These are phyloP conservation scores for Pangasius larnaudii DNA, from an alignment of 2,797 vertebrate genomes.

Conservation along the genomic window DNA sequence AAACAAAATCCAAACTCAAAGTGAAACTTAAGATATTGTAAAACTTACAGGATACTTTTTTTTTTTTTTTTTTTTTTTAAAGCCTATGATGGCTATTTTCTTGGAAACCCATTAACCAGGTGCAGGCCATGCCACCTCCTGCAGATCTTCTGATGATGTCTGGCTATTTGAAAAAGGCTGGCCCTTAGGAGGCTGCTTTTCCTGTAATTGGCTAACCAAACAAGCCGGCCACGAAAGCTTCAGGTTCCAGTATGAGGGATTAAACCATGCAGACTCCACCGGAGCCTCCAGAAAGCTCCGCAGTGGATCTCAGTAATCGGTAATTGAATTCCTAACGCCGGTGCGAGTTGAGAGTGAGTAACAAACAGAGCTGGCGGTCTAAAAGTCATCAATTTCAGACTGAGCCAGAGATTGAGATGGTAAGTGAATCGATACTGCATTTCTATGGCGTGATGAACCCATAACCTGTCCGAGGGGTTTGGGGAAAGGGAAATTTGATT, in stretches of 20 bases:
- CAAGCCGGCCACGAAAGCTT: background rate
- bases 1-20: background rate
- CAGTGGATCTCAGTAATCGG: conserved; percentile 37
- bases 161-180: conserved; percentile 41
- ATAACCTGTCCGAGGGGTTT: conserved; percentile 61
- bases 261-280: conserved; percentile 37
- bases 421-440: conserved; percentile 68
- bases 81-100: background rate
- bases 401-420: conserved; percentile 62
- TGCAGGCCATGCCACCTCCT: background rate
- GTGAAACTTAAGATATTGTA: background rate
- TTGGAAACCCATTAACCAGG: conserved; percentile 21
- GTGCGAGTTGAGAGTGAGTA: conserved; percentile 43
- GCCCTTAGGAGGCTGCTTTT: conserved; percentile 34
- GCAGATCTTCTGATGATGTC: conserved; percentile 40
- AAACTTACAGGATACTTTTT: background rate
- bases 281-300: conserved; percentile 17
- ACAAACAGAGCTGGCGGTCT: conserved; percentile 53
- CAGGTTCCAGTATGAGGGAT: conserved; percentile 33
- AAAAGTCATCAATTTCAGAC: conserved; percentile 62
- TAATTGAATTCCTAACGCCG: conserved; percentile 47
- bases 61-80: background rate
- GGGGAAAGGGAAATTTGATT: conserved; percentile 56
- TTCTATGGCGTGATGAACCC: conserved; percentile 63
- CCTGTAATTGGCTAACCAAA: conserved; percentile 27